A percentile compares a stretch with the other conserved stretches of the same genome.
These are phyloP conservation scores for Mesocentrotus franciscanus DNA, from an alignment of 53 echinoderm and acorn worm species.

Conservation along the genomic window DNA sequence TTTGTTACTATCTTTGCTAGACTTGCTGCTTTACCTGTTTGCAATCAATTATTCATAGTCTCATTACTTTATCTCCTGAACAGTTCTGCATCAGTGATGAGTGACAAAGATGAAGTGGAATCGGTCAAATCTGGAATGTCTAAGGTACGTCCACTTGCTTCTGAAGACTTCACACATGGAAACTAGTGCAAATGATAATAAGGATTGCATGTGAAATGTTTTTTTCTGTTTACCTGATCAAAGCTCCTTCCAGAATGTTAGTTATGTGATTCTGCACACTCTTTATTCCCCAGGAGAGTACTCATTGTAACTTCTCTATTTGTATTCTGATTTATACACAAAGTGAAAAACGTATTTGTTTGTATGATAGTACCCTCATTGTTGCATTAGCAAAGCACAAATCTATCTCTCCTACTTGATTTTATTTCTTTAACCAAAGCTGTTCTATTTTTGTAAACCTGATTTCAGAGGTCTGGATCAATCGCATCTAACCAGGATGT, in stretches of 20 bases:
- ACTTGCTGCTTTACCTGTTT: not conserved
- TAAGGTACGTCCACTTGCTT: conserved; percentile 69
- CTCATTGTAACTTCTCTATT: not conserved
- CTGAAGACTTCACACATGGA: not conserved
- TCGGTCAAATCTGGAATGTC: conserved; percentile 82
- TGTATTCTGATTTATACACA: no score
- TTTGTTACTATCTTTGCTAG: not conserved
- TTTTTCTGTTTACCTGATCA: no score
- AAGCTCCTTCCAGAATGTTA: no score
- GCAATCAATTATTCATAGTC: not conserved
- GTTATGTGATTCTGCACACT: no score
- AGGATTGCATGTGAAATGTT: no score
- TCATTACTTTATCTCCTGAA: not conserved
- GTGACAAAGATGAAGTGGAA: conserved; percentile 78
- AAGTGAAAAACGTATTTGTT: not conserved
- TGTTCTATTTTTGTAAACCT: not conserved
- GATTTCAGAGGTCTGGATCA: conserved; percentile 73
- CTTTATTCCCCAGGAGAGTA: no score
- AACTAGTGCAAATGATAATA: no score
- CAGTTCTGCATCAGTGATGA: conserved; percentile 82
- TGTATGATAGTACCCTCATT: no score
- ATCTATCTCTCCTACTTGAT: not conserved
- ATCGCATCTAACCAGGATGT: conserved; percentile 68
- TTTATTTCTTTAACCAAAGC: not conserved
- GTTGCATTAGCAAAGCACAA: not conserved